Evolutionary conservation across 2,888 invertebrate genomes (phyloP).

Genomic region (Dryadula phaetusa): DNA sequence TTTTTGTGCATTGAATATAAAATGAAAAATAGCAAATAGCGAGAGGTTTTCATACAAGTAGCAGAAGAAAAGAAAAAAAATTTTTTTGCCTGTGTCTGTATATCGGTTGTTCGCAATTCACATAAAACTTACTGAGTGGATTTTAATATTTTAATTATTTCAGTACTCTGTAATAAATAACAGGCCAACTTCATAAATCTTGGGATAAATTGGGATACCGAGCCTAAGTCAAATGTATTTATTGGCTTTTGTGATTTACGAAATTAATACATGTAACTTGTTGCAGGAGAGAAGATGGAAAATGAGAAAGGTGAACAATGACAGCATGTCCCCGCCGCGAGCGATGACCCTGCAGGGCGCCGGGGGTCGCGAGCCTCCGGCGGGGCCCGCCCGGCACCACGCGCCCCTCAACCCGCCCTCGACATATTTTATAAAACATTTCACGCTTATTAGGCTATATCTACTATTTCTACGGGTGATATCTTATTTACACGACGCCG

Average conservation of each 20-base stretch:
- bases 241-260: background rate
- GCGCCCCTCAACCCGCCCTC: conserved; percentile 59
- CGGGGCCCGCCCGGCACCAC: conserved; percentile 61
- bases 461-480: conserved; percentile 73
- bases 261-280: conserved; percentile 53
- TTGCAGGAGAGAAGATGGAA: conserved; percentile 80
- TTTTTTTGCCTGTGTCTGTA: background rate
- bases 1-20: too few relatives aligned
- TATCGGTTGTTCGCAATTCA: too few relatives aligned
- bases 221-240: background rate
- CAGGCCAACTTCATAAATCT: too few relatives aligned
- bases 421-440: conserved; percentile 67
- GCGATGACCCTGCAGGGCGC: conserved; percentile 74
- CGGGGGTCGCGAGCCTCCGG: conserved; percentile 65
- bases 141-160: too few relatives aligned
- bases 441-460: conserved; percentile 81
- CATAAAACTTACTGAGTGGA: too few relatives aligned
- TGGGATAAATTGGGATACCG: too few relatives aligned
- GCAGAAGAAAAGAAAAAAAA: too few relatives aligned
- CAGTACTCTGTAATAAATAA: too few relatives aligned
- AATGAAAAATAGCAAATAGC: too few relatives aligned
- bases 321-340: conserved; percentile 80
- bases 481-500: conserved; percentile 62
- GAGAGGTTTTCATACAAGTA: too few relatives aligned
- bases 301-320: conserved; percentile 78